These are phyloP conservation scores for Lampris megalopsis DNA, from an alignment of 2,113 vertebrate genomes.

Conservation along the genomic window DNA sequence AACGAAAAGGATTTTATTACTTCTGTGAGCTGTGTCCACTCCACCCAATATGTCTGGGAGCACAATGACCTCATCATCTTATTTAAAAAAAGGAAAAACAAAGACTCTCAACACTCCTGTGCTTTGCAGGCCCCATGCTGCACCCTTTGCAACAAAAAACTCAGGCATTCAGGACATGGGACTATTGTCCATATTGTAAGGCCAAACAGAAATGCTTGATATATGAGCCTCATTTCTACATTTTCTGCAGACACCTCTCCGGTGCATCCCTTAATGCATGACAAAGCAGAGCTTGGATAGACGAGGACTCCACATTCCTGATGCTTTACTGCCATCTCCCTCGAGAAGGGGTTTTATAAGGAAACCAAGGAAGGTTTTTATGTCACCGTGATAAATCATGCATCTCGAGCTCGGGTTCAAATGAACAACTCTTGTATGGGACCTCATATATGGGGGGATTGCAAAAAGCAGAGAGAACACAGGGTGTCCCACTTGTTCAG, in stretches of 20 bases:
- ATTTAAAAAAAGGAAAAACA: background rate
- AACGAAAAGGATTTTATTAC: slow-evolving; percentile 26
- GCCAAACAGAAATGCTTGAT: too few relatives aligned
- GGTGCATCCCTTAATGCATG: background rate
- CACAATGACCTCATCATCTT: slow-evolving; percentile 39
- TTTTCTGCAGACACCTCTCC: background rate
- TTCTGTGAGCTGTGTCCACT: slow-evolving; percentile 34
- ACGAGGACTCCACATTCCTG: slow-evolving; percentile 3
- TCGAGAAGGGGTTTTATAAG: slow-evolving; percentile 14
- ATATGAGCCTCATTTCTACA: too few relatives aligned
- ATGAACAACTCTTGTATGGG: slow-evolving; percentile 33
- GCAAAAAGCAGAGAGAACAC: background rate
- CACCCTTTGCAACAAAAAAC: too few relatives aligned
- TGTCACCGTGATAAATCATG: slow-evolving; percentile 64
- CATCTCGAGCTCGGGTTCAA: slow-evolving; percentile 20
- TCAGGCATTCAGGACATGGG: too few relatives aligned
- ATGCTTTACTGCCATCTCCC: slow-evolving; percentile 19
- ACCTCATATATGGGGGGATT: background rate
- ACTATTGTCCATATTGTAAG: too few relatives aligned
- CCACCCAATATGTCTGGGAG: slow-evolving; percentile 31
- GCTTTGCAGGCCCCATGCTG: too few relatives aligned
- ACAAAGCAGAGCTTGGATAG: background rate
- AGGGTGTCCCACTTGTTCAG: background rate
- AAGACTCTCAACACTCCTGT: too few relatives aligned
- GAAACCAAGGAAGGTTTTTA: slow-evolving; percentile 30